A percentile compares a stretch with the other conserved stretches of the same genome.
phyloP scores from a whole-genome alignment of 2,113 vertebrate species.

The Aythya baeri region DNA sequence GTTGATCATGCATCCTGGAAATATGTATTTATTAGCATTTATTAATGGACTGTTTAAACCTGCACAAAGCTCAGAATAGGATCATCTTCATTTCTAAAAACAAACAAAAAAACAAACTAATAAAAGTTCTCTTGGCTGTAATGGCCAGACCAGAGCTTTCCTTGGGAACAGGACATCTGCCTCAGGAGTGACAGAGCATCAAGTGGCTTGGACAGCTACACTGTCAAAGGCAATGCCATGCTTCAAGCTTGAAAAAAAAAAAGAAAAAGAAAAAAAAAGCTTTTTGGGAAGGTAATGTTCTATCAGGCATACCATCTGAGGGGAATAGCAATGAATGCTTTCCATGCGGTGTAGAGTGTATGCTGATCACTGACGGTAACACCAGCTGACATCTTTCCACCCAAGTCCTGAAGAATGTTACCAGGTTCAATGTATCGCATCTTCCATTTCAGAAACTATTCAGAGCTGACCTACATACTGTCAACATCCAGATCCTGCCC shows the following conservation, averaged over 20 bases:
- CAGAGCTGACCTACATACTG: background rate
- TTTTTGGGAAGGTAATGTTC: background rate
- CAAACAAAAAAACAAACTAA: background rate
- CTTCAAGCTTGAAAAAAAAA: background rate
- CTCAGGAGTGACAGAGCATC: slow-evolving; percentile 15
- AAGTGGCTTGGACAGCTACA: slow-evolving; percentile 27
- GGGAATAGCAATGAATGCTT: background rate
- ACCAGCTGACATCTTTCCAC: background rate
- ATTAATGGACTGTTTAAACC: background rate
- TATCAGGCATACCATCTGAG: background rate
- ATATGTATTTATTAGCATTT: background rate
- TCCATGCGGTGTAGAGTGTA: background rate
- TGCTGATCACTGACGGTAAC: slow-evolving; percentile 3
- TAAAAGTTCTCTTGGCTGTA: background rate
- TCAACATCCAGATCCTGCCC: background rate
- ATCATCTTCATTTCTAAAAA: background rate
- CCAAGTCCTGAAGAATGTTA: background rate
- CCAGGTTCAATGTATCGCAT: background rate
- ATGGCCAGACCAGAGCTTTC: background rate
- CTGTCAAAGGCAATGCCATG: background rate
- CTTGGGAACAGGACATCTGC: slow-evolving; percentile 1
- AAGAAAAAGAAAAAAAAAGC: background rate
- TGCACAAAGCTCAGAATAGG: background rate
- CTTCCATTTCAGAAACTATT: background rate
- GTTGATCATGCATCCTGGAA: background rate